Percentiles rank a stretch among this genome's conserved stretches.
These are phyloP conservation scores for Odontamblyopus lacepedii DNA, from an alignment of 2,797 vertebrate genomes.

Conservation along the genomic window DNA sequence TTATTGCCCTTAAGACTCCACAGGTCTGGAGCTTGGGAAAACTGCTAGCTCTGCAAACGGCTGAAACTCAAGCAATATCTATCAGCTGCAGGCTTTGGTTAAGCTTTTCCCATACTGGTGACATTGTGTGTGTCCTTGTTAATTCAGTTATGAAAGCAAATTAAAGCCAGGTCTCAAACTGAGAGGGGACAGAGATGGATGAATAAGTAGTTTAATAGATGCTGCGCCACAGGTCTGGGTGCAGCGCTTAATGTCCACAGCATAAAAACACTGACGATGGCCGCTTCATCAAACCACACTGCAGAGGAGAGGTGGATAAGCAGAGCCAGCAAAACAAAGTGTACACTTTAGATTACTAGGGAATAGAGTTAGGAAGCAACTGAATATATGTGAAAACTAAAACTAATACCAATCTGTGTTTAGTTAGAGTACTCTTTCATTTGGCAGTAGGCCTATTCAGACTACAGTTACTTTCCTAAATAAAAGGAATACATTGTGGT, in stretches of 20 bases:
- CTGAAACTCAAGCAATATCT: constrained; percentile 24
- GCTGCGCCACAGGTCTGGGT: constrained; percentile 26
- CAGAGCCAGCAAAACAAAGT: constrained; percentile 10
- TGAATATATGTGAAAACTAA: no score
- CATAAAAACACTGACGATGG: constrained; percentile 14
- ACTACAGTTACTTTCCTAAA: no score
- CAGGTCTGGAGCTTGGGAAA: constrained; percentile 20
- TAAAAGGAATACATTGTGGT: no score
- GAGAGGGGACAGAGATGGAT: constrained; percentile 20
- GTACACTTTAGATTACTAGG: background rate
- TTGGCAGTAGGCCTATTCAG: no score
- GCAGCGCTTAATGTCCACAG: constrained; percentile 29
- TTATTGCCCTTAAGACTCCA: constrained; percentile 26
- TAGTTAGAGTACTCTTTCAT: no score
- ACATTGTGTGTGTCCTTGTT: constrained; percentile 28
- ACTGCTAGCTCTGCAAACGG: constrained; percentile 30
- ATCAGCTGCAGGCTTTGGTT: constrained; percentile 13
- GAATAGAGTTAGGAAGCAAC: background rate
- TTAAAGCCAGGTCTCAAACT: constrained; percentile 15
- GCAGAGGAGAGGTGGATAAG: constrained; percentile 12
- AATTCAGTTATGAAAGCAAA: constrained; percentile 16
- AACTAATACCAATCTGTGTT: no score
- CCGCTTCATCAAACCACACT: constrained; percentile 10
- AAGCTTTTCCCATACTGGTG: constrained; percentile 20
- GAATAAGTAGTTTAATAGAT: constrained; percentile 35